phyloP scores from a whole-genome alignment of 2,888 invertebrate species.

The Tetramorium bicarinatum region DNA sequence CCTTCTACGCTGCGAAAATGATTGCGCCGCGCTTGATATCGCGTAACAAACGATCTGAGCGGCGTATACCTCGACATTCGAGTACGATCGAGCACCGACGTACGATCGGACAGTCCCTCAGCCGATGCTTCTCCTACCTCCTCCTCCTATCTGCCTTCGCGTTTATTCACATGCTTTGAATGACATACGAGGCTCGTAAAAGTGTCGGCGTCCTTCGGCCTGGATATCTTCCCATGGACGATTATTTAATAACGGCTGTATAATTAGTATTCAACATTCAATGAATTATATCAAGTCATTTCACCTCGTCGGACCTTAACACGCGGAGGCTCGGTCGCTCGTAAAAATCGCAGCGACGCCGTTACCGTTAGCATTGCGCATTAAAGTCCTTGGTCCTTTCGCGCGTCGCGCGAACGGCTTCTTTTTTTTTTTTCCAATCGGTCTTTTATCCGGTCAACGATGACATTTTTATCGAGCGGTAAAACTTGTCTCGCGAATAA shows the following conservation, averaged over 20 bases:
- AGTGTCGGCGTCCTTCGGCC: slow-evolving; percentile 50
- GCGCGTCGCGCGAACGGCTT: background rate
- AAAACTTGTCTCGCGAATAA: slow-evolving; percentile 50
- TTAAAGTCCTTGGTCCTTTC: slow-evolving; percentile 20
- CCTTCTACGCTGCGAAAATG: slow-evolving; percentile 24
- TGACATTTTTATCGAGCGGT: slow-evolving; percentile 58
- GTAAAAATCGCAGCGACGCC: slow-evolving; percentile 61
- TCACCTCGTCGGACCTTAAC: slow-evolving; percentile 63
- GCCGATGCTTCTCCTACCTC: background rate
- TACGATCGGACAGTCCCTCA: slow-evolving; percentile 14
- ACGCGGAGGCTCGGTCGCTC: slow-evolving; percentile 25
- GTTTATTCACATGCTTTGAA: slow-evolving; percentile 60
- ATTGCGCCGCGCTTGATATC: slow-evolving; percentile 24
- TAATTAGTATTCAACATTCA: slow-evolving; percentile 67
- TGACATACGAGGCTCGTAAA: slow-evolving; percentile 65
- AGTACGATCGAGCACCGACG: background rate
- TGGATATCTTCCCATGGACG: slow-evolving; percentile 37
- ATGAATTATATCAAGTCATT: slow-evolving; percentile 58
- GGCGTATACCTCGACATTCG: slow-evolving; percentile 13
- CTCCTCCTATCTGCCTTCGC: background rate
- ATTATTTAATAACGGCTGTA: slow-evolving; percentile 70
- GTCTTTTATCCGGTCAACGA: slow-evolving; percentile 46
- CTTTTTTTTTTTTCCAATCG: slow-evolving; percentile 22
- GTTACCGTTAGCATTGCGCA: slow-evolving; percentile 14
- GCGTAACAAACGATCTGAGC: slow-evolving; percentile 16